Evolutionary conservation across 2,888 invertebrate species (phyloP).

Genomic region (Rhyacophila evoluta): DNA sequence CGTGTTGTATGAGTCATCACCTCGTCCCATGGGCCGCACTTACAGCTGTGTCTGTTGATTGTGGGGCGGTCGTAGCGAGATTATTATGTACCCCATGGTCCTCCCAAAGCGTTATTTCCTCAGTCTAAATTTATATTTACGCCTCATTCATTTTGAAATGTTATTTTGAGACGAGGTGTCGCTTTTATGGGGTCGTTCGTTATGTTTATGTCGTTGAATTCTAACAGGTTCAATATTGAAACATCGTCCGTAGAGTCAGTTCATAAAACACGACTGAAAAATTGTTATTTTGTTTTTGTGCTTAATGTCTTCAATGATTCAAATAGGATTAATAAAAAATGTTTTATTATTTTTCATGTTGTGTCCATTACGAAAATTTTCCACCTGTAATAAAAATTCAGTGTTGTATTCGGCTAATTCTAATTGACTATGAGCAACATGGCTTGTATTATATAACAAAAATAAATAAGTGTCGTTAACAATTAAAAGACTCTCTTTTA

Average conservation of each 20-base stretch:
- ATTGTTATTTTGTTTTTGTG: too few species aligned
- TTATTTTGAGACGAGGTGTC: constrained; percentile 36
- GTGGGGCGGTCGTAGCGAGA: constrained; percentile 41
- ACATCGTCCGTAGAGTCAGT: not conserved
- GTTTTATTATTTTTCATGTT: too few species aligned
- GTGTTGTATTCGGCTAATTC: too few species aligned
- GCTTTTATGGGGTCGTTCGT: not conserved
- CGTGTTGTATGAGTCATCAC: constrained; percentile 31
- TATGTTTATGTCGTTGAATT: not conserved
- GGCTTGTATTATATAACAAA: too few species aligned
- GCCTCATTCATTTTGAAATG: constrained; percentile 45
- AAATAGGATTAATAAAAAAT: too few species aligned
- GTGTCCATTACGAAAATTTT: too few species aligned
- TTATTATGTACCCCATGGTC: constrained; percentile 41
- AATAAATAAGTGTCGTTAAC: too few species aligned
- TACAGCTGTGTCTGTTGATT: constrained; percentile 44
- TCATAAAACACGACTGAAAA: too few species aligned
- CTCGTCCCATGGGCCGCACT: constrained; percentile 35
- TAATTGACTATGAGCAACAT: too few species aligned
- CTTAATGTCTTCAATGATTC: too few species aligned
- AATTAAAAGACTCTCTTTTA: too few species aligned
- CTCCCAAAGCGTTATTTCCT: constrained; percentile 41
- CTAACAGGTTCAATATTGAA: not conserved
- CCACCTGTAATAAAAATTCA: too few species aligned
- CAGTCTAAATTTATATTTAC: constrained; percentile 49